Evolutionary conservation across 2,797 vertebrate species (phyloP), one percentile per base, ranked within the genome.

Genomic region (Hippoglossus hippoglossus): DNA sequence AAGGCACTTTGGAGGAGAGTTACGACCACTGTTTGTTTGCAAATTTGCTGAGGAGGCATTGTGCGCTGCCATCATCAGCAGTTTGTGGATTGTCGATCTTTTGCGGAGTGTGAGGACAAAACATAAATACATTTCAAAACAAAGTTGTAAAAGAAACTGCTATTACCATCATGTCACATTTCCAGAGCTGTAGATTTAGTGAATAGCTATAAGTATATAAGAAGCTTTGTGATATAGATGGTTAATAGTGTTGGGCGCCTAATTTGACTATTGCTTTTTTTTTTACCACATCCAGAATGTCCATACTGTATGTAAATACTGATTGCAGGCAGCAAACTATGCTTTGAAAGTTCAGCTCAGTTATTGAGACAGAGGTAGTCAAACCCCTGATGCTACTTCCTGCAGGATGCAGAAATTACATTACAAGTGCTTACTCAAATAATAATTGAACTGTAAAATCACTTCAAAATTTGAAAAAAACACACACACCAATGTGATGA

Each of bases 61-160:
- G 73, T 59, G 63, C 6, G 62, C 21, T 3, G 1, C 47, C 13
- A 5, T 28, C 52, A 77, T 90, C 82, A 87, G 82, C 84, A 84
- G 51, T 87, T 87, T 85, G 66, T 36, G 41, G 53, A 71, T 67
- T 72, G 57, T n/a, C n/a, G 28, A 51, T 77, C n/a, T 81, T 77
- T 71, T 67, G 63, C 63, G n/a, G 26, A 57, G 46, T 12, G 44
- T 12, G 19, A 61, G 72, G 61, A 70, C 47, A 57, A 80, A 75
- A 59, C 67, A 68, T 55, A 67, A 81, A 83, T 52, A 80, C 73
- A 81, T 81, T 81, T 75, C 50, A 76, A 81, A 70, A 86, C 59
- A 67, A 67, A 77, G 71, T 81, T 28, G 4, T 65, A 61, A 57
- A 79, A 62, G 52, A 71, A 75, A 67, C 62, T 55, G 54, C 61